Evolutionary conservation across 2,888 invertebrate species (phyloP).

Genomic region (Odontocolon sp.): DNA sequence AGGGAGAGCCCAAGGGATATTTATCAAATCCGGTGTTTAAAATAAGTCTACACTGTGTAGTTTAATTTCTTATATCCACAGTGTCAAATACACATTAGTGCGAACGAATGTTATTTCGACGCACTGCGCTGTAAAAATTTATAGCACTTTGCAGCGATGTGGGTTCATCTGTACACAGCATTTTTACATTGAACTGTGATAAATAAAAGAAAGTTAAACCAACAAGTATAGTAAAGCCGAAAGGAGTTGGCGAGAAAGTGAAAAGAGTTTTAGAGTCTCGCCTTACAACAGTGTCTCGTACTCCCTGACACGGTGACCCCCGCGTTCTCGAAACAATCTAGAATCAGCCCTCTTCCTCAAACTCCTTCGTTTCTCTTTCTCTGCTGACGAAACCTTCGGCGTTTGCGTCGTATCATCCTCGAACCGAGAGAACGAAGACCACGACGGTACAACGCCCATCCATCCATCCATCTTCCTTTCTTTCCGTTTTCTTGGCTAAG

Average conservation of each 20-base stretch:
- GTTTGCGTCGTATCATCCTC: constrained; percentile 44
- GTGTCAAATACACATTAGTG: too few relatives aligned
- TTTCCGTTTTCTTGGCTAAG: constrained; percentile 77
- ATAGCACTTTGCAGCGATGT: too few relatives aligned
- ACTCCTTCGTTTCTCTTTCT: constrained; percentile 56
- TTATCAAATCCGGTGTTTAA: background rate
- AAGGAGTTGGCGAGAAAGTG: constrained; percentile 44
- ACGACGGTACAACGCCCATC: constrained; percentile 68
- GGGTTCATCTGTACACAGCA: too few relatives aligned
- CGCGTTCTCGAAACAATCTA: constrained; percentile 52
- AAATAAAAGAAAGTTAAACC: background rate
- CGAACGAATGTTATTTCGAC: too few relatives aligned
- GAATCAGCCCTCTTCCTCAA: constrained; percentile 65
- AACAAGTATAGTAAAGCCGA: background rate
- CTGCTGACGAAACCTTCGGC: constrained; percentile 31
- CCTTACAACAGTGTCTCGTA: constrained; percentile 16
- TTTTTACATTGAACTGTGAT: too few relatives aligned
- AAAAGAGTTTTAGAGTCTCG: constrained; percentile 47
- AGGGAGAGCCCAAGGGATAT: background rate
- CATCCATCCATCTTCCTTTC: constrained; percentile 80
- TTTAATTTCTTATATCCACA: too few relatives aligned
- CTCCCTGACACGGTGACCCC: constrained; percentile 74
- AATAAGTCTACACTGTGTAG: too few relatives aligned
- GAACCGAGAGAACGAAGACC: constrained; percentile 4
- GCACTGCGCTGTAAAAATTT: too few relatives aligned